phyloP scores from a whole-genome alignment of 2,113 vertebrate species.

The Marmota monax region DNA sequence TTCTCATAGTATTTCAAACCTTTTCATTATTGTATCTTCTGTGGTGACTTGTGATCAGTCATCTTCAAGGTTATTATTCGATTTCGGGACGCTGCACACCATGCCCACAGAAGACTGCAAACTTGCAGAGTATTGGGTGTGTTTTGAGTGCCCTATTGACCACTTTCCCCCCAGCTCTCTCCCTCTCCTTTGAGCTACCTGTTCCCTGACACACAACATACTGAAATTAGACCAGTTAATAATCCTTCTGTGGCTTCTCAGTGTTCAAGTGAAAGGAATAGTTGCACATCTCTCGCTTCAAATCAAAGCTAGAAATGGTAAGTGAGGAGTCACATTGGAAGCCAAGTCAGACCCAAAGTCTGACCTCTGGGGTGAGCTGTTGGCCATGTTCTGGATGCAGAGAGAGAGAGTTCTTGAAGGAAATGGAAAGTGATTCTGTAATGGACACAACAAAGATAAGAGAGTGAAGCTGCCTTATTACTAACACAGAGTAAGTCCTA shows the following conservation, averaged over 20 bases:
- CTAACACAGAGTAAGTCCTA: background rate
- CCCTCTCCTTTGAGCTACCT: background rate
- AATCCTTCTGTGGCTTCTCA: background rate
- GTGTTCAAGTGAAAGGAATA: background rate
- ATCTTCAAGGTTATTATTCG: background rate
- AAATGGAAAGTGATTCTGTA: background rate
- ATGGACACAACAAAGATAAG: background rate
- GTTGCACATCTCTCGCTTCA: rapidly evolving
- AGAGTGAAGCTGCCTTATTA: background rate
- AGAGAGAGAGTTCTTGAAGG: background rate
- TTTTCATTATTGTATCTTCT: background rate
- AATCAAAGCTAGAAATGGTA: no score
- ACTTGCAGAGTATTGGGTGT: no score
- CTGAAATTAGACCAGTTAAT: background rate
- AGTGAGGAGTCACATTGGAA: background rate
- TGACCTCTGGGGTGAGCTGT: no score
- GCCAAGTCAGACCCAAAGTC: background rate
- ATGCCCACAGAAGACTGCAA: background rate
- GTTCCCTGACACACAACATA: background rate
- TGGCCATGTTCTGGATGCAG: background rate
- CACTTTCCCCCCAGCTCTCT: background rate
- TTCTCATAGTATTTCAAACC: background rate
- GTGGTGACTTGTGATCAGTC: background rate
- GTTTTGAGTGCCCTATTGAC: no score
- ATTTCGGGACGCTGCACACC: background rate